Evolutionary conservation across 2,797 vertebrate species (phyloP).

Genomic region (Mormyrops attenuatus): DNA sequence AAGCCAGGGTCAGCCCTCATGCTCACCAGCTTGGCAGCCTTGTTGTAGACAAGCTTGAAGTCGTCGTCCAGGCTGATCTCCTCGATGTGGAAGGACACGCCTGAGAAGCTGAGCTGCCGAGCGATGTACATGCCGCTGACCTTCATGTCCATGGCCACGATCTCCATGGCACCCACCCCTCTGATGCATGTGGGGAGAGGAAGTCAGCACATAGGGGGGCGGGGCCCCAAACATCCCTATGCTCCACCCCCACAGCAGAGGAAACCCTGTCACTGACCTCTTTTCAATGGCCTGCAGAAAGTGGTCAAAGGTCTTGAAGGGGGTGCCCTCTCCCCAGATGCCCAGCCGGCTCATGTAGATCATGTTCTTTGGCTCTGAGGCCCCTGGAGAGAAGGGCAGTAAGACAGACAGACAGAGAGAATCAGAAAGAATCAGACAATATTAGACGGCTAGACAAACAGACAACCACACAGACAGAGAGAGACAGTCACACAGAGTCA

Average conservation of each 20-base stretch:
- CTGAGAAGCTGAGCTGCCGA: slow-evolving; percentile 94
- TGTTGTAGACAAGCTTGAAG: slow-evolving; percentile 87
- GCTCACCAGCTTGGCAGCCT: slow-evolving; percentile 87
- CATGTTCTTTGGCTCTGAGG: slow-evolving; percentile 99
- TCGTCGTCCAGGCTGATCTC: slow-evolving; percentile 84
- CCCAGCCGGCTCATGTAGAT: slow-evolving; percentile 99
- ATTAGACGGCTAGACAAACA: neutral
- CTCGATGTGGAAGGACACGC: slow-evolving; percentile 91
- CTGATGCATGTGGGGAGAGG: slow-evolving; percentile 49
- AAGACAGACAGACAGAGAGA: neutral
- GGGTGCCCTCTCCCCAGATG: slow-evolving; percentile 95
- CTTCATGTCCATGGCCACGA: slow-evolving; percentile 99
- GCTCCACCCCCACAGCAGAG: neutral
- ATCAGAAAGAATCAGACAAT: neutral
- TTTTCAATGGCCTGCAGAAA: slow-evolving; percentile 96
- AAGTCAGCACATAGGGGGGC: neutral
- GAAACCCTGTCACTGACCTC: slow-evolving; percentile 61
- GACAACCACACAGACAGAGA: neutral
- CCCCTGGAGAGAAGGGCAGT: slow-evolving; percentile 62
- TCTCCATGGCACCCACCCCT: slow-evolving; percentile 98
- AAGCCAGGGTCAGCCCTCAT: neutral
- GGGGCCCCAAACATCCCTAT: neutral
- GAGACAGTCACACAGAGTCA: neutral
- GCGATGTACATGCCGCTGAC: slow-evolving; percentile 99
- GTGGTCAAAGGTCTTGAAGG: slow-evolving; percentile 87